phyloP scores from a whole-genome alignment of 2,888 invertebrate species.

The Chrysolina oricalcia region DNA sequence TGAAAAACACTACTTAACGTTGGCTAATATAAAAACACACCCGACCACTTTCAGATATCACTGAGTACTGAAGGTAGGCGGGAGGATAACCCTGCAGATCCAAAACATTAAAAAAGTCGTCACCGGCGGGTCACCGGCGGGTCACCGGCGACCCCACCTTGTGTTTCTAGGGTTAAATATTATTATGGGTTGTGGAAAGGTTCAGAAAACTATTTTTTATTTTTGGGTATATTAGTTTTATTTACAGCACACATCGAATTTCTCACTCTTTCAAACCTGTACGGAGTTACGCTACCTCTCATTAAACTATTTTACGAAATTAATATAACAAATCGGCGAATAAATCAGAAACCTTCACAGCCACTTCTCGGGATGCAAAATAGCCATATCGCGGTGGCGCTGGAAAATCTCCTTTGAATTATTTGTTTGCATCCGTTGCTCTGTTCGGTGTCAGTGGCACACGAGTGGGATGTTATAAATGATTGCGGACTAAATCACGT shows the following conservation, averaged over 20 bases:
- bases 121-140: too few species aligned
- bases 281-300: background rate
- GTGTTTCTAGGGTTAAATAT: too few species aligned
- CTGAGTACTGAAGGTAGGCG: too few species aligned
- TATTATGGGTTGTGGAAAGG: too few species aligned
- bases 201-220: too few species aligned
- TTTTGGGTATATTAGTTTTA: too few species aligned
- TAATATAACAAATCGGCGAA: constrained; percentile 23
- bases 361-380: constrained; percentile 33
- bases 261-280: background rate
- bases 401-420: constrained; percentile 32
- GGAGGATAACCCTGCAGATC: too few species aligned
- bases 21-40: too few species aligned
- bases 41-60: too few species aligned
- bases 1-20: too few species aligned
- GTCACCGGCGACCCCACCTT: too few species aligned
- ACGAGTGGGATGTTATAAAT: constrained; percentile 46
- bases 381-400: constrained; percentile 28
- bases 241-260: background rate
- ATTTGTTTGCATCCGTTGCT: constrained; percentile 33
- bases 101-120: too few species aligned
- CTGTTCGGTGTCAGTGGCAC: constrained; percentile 43
- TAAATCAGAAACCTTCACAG: constrained; percentile 35
- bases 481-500: constrained; percentile 45
- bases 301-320: constrained; percentile 9